These are phyloP conservation scores for Crotophaga sulcirostris DNA, from an alignment of 2,113 vertebrate species.

Conservation along the genomic window DNA sequence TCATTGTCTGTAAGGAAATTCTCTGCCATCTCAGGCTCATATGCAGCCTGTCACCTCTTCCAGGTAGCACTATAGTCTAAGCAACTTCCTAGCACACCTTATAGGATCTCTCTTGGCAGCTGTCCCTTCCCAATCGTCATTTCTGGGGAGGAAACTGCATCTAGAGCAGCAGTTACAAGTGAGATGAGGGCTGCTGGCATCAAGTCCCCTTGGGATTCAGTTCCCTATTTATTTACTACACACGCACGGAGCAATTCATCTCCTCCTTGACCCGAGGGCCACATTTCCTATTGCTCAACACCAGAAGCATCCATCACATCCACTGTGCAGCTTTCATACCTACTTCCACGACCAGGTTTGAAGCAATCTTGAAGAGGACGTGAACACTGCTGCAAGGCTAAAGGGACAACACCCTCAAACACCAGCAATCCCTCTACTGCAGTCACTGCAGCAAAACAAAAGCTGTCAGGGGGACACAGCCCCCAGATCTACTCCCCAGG, in stretches of 20 bases:
- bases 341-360: accelerated
- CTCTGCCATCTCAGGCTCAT: neutral
- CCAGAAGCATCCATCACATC: neutral
- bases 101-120: neutral
- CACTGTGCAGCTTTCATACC: neutral
- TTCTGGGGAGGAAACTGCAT: neutral
- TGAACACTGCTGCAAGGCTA: neutral
- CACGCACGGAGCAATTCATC: neutral
- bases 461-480: neutral
- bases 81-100: neutral
- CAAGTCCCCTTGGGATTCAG: neutral
- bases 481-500: neutral
- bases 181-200: neutral
- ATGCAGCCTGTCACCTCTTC: neutral
- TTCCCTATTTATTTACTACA: neutral
- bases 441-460: neutral
- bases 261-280: neutral
- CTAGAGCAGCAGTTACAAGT: neutral
- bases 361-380: neutral
- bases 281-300: neutral
- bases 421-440: accelerated
- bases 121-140: neutral
- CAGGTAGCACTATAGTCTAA: neutral
- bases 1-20: neutral
- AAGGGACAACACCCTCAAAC: neutral